Conservation (phyloP, 2,113 vertebrate species). For the Grallaria varia region DNA sequence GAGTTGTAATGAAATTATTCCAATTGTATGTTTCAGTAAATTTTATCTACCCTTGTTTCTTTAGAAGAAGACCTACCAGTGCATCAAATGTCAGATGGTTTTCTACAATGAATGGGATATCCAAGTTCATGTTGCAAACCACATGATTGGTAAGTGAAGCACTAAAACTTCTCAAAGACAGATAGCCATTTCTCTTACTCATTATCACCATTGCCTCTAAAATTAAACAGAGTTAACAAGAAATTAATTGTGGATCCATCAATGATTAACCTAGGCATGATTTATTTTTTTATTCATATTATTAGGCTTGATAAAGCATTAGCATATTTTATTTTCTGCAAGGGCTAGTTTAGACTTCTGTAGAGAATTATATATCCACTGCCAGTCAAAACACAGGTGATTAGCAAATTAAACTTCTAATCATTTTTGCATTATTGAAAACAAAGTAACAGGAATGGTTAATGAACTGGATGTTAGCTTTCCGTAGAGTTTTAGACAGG, state of each 20-base stretch:
- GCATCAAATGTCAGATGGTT: slow-evolving; percentile 99
- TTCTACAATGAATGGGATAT: slow-evolving; percentile 99
- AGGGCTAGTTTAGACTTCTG: slow-evolving; percentile 84
- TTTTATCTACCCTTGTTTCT: slow-evolving; percentile 68
- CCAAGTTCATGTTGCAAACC: slow-evolving; percentile 99
- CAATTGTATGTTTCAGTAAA: slow-evolving; percentile 59
- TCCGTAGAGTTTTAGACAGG: slow-evolving; percentile 81
- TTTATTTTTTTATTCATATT: slow-evolving; percentile 74
- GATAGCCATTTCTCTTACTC: slow-evolving; percentile 54
- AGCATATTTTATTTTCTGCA: slow-evolving; percentile 78
- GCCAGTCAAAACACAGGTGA: slow-evolving; percentile 83
- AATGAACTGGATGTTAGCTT: slow-evolving; percentile 83
- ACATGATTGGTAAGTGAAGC: slow-evolving; percentile 96
- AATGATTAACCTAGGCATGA: slow-evolving; percentile 74
- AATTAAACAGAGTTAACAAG: slow-evolving; percentile 76
- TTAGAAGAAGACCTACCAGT: slow-evolving; percentile 99
- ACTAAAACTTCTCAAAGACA: slow-evolving; percentile 61
- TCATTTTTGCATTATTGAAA: slow-evolving; percentile 84
- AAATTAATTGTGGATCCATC: slow-evolving; percentile 79
- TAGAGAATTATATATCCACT: slow-evolving; percentile 77
- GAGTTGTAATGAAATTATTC: neutral
- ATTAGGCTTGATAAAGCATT: slow-evolving; percentile 76
- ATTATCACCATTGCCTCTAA: slow-evolving; percentile 69
- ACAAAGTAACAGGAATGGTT: slow-evolving; percentile 81
- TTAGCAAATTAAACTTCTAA: slow-evolving; percentile 84